Conservation (phyloP, 2,113 vertebrate species). For the Varanus salvator region DNA sequence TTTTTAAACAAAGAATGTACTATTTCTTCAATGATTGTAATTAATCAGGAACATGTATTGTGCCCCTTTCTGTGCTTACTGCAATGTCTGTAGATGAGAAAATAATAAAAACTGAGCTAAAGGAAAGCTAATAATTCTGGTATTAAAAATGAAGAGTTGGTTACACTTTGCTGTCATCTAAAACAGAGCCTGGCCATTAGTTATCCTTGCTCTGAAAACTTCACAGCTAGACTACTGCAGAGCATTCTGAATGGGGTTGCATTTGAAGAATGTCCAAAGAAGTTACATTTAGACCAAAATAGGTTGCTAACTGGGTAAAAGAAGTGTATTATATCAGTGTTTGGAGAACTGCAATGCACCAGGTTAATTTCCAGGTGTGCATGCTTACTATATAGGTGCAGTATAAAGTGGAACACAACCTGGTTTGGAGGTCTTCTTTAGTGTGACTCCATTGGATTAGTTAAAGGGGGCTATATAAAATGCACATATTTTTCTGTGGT, state of each 20-base stretch:
- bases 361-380: neutral
- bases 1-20: slow-evolving; percentile 31
- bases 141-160: slow-evolving; percentile 55
- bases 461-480: neutral
- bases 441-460: neutral
- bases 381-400: neutral
- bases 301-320: neutral
- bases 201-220: neutral
- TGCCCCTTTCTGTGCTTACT: slow-evolving; percentile 59
- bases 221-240: neutral
- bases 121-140: slow-evolving; percentile 56
- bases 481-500: neutral
- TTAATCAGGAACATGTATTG: slow-evolving; percentile 46
- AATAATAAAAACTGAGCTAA: slow-evolving; percentile 58
- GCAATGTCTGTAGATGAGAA: slow-evolving; percentile 52
- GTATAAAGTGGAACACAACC: neutral
- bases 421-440: neutral
- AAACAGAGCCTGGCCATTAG: neutral
- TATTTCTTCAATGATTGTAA: slow-evolving; percentile 33
- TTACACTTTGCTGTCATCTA: slow-evolving; percentile 31
- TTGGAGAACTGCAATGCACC: neutral
- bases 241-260: neutral
- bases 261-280: neutral
- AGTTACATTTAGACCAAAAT: neutral
- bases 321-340: neutral